A percentile compares a stretch with the other conserved stretches of the same genome.
Conservation (phyloP, 64 coral and sea anemone species). For the Stichodactyla helianthus region DNA sequence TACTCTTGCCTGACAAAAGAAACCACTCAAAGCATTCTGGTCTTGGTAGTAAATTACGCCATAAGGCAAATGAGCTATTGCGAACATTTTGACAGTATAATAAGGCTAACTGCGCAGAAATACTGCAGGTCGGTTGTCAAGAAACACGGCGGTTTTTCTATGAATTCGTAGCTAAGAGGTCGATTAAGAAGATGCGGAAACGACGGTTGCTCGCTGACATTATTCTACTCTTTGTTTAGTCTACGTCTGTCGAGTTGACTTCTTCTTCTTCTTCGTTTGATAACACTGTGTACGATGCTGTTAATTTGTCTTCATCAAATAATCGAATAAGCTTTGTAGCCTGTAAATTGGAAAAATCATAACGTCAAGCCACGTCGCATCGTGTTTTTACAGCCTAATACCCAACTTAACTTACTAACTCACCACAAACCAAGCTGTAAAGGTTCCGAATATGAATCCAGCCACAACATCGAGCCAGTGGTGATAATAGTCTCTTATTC, state of each 20-base stretch:
- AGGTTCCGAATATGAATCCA: conserved; percentile 21
- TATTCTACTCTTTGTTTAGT: background rate
- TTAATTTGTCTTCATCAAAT: background rate
- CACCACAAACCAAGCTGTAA: conserved; percentile 30
- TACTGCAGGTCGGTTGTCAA: too few relatives aligned
- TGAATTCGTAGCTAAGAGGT: too few relatives aligned
- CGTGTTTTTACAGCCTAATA: too few relatives aligned
- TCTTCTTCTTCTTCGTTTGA: background rate
- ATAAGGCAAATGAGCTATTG: too few relatives aligned
- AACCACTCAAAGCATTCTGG: too few relatives aligned
- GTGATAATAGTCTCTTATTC: conserved; percentile 39
- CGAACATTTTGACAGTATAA: too few relatives aligned
- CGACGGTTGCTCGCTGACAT: background rate
- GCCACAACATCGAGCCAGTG: conserved; percentile 40
- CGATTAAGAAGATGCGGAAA: too few relatives aligned
- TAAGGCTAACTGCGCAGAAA: too few relatives aligned
- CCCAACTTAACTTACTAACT: background rate
- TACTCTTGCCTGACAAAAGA: too few relatives aligned
- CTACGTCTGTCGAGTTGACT: background rate
- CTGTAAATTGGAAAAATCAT: background rate
- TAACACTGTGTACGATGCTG: background rate
- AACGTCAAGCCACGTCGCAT: background rate
- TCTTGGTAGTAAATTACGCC: too few relatives aligned
- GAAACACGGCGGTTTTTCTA: too few relatives aligned
- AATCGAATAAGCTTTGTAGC: background rate